Evolutionary conservation across 2,888 invertebrate genomes (phyloP).

Genomic region (Trichopria drosophilae): DNA sequence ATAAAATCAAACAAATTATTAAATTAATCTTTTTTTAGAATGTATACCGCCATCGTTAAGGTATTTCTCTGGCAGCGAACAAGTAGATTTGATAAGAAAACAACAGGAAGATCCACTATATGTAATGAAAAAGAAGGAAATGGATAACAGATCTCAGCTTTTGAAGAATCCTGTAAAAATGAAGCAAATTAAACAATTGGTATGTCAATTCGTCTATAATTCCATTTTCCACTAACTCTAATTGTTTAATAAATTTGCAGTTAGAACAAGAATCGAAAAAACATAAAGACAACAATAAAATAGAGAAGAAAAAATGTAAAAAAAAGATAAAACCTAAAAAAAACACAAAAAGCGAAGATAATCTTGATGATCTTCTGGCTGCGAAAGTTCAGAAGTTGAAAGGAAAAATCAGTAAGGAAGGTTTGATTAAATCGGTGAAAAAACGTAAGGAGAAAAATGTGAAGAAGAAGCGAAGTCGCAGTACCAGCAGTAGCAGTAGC

Average conservation of each 20-base stretch:
- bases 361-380: conserved; percentile 70
- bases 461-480: conserved; percentile 26
- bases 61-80: conserved; percentile 64
- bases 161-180: conserved; percentile 90
- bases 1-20: conserved; percentile 6
- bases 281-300: conserved; percentile 48
- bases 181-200: conserved; percentile 79
- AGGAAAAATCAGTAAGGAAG: conserved; percentile 60
- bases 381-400: conserved; percentile 72
- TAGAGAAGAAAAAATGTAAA: conserved; percentile 56
- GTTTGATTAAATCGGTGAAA: conserved; percentile 51
- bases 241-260: conserved; percentile 55
- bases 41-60: conserved; percentile 76
- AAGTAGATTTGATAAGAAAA: conserved; percentile 86
- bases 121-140: conserved; percentile 85
- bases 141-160: conserved; percentile 81
- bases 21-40: conserved; percentile 57
- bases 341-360: conserved; percentile 40
- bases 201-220: conserved; percentile 64
- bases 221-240: conserved; percentile 1
- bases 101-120: conserved; percentile 91
- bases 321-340: conserved; percentile 25
- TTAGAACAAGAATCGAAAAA: conserved; percentile 56
- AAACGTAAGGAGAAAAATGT: conserved; percentile 47
- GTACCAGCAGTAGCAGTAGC: conserved; percentile 26